phyloP scores from a whole-genome alignment of 2,888 invertebrate genomes.

The Mesochorus sp. region DNA sequence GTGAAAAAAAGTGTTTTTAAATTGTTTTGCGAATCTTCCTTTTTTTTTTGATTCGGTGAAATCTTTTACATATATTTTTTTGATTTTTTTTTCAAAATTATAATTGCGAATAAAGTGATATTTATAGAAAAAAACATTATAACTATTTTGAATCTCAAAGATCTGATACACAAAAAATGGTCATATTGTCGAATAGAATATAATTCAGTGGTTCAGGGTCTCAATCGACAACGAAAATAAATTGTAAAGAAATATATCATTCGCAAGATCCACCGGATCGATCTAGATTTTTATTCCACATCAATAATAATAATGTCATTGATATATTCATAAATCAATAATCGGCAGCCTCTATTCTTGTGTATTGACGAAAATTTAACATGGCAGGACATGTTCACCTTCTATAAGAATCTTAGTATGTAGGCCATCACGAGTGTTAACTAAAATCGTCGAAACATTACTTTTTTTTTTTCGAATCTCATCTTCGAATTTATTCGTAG shows the following conservation, averaged over 20 bases:
- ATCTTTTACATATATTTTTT: constrained; percentile 2
- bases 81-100: constrained; percentile 17
- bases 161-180: neutral
- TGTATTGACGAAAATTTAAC: no score
- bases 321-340: no score
- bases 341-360: neutral
- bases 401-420: no score
- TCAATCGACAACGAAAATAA: neutral
- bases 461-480: no score
- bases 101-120: constrained; percentile 38
- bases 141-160: neutral
- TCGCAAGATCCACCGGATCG: constrained; percentile 37
- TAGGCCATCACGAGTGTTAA: no score
- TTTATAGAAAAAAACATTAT: neutral
- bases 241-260: constrained; percentile 54
- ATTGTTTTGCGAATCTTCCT: neutral
- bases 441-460: no score
- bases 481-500: no score
- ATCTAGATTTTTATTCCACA: constrained; percentile 13
- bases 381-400: no score
- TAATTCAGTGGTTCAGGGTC: neutral
- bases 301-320: constrained; percentile 29
- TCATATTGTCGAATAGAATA: neutral
- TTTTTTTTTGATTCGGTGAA: neutral
- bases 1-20: neutral